Base-by-base conservation (phyloP, 2,113 vertebrate species). In the Pardalotus punctatus region DNA sequence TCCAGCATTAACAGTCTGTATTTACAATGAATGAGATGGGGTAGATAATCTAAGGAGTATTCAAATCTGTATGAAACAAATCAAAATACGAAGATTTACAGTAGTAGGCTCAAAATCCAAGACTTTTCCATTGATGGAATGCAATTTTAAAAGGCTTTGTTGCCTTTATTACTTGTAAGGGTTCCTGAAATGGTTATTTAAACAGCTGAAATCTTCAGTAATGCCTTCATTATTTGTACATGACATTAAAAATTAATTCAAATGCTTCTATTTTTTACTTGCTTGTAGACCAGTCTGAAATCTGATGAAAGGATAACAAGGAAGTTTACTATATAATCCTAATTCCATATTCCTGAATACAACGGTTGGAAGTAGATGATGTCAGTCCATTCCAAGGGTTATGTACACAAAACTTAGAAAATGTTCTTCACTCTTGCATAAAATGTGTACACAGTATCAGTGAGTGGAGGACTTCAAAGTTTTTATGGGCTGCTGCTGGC, bases 391-490 rank as follows among this genome's bases (percentile, higher is more conserved):
- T 98, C 90, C 97, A 97, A 96, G 92, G 97, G 97, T 98, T 97
- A 98, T 96, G 96, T 97, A 97, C 98, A 98, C 95, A 98, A 97
- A 97, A 96, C 96, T 97, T 97, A 98, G 73, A 97, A 98, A 98
- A 96, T 21, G 96, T 97, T 97, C 97, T 97, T 95, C 85, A 76
- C 89, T 97, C 96, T 98, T 97, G 97, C 97, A 97, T 98, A 97
- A 98, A 98, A 94, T 43, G 97, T 98, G 96, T 97, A 96, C 96
- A 97, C 86, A 97, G 93, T 91, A 86, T 96, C 87, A 93, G 47
- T 35, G 93, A 97, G 94, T 42, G 16, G 95, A 94, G 96, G 93
- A 96, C 90, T 87, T 97, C 95, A 95, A 94, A 94, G 94, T 91
- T 92, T 96, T 95, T 94, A 94, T 23, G 72, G 76, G 92, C 77